A percentile compares a stretch with the other conserved stretches of the same genome.
phyloP scores from a whole-genome alignment of 1,140 invertebrate genomes.

The Drosophila lacteicornis region DNA sequence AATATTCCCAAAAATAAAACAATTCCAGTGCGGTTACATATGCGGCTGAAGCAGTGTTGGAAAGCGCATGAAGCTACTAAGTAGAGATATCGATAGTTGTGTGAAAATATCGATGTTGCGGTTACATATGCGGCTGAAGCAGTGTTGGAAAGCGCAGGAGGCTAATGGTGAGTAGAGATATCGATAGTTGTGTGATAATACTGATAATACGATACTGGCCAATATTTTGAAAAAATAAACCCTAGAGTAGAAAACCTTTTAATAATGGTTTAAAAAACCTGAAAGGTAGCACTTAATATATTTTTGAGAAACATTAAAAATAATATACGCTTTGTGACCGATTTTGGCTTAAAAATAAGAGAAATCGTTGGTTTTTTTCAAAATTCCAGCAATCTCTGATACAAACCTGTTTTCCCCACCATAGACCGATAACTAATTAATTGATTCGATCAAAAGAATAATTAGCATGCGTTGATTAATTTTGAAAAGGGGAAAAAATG shows the following conservation, averaged over 20 bases:
- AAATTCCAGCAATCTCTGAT: not conserved
- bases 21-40: constrained; percentile 60
- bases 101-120: not conserved
- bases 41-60: constrained; percentile 36
- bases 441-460: too few relatives aligned
- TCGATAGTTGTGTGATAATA: not conserved
- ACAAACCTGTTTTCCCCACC: not conserved
- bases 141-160: constrained; percentile 16
- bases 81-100: not conserved
- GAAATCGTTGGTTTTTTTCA: too few relatives aligned
- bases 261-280: too few relatives aligned
- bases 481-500: constrained; percentile 77
- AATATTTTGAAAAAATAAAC: too few relatives aligned
- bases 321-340: too few relatives aligned
- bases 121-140: constrained; percentile 64
- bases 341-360: too few relatives aligned
- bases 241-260: too few relatives aligned
- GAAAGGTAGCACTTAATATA: too few relatives aligned
- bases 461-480: constrained; percentile 19
- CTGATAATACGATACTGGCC: not conserved
- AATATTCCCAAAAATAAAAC: constrained; percentile 4
- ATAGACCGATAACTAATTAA: not conserved
- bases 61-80: not conserved
- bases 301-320: too few relatives aligned
- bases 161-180: not conserved